These are phyloP conservation scores for Chrysoperla carnea DNA, from an alignment of 1,140 invertebrate species.

Conservation along the genomic window DNA sequence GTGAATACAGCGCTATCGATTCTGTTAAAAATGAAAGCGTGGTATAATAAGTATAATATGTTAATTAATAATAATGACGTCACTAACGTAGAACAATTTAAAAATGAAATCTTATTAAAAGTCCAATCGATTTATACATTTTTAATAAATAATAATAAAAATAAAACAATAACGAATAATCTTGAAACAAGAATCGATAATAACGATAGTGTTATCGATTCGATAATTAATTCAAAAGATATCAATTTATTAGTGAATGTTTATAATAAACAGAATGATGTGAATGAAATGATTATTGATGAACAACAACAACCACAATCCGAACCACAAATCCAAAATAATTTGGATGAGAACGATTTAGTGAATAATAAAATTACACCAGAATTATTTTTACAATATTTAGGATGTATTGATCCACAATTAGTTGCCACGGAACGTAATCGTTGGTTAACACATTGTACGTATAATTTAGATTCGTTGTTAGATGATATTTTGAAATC, in stretches of 20 bases:
- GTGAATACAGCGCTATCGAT: conserved; percentile 36
- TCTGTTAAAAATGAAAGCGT: conserved; percentile 32
- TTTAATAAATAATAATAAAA: too few relatives aligned
- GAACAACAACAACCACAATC: conserved; percentile 17
- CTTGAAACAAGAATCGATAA: too few relatives aligned
- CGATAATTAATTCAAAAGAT: conserved; percentile 33
- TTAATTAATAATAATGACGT: background rate
- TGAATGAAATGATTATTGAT: conserved; percentile 18
- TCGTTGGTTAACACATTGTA: conserved; percentile 32
- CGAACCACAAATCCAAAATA: conserved; percentile 13
- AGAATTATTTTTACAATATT: conserved; percentile 8
- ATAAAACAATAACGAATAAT: too few relatives aligned
- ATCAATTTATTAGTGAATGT: conserved; percentile 34
- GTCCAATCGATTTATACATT: too few relatives aligned
- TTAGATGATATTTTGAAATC: conserved; percentile 44
- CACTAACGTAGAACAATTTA: too few relatives aligned
- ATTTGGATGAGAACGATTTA: conserved; percentile 23
- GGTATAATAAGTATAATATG: conserved; percentile 37
- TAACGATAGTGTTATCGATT: conserved; percentile 25
- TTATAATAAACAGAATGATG: conserved; percentile 13
- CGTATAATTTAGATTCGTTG: conserved; percentile 37
- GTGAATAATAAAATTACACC: conserved; percentile 24
- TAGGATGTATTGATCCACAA: too few relatives aligned
- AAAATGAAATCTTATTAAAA: too few relatives aligned
- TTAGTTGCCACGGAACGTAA: conserved; percentile 28